phyloP scores from a whole-genome alignment of 2,797 vertebrate genomes.

The Hirundo rustica region DNA sequence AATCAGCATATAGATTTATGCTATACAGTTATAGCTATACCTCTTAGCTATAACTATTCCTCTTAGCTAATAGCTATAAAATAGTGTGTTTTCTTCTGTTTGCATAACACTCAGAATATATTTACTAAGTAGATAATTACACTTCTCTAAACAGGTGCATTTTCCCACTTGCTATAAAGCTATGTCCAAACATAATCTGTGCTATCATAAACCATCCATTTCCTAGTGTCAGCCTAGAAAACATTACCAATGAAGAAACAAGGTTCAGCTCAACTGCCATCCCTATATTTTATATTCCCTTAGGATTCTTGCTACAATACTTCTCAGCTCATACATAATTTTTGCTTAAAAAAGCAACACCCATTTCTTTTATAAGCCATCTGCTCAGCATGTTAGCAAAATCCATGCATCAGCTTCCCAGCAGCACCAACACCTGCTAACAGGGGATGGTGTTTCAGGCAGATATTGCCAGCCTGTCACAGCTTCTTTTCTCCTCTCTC shows the following conservation, averaged over 20 bases:
- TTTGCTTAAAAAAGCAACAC: neutral
- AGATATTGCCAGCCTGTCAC: constrained; percentile 14
- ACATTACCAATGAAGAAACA: neutral
- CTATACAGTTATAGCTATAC: too few species aligned
- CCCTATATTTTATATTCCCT: neutral
- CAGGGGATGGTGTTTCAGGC: constrained; percentile 16
- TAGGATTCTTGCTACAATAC: neutral
- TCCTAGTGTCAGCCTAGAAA: neutral
- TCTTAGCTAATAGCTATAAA: neutral
- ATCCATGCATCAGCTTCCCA: constrained; percentile 1
- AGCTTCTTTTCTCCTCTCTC: constrained; percentile 35
- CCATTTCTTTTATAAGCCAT: constrained; percentile 8
- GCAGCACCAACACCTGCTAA: constrained; percentile 38
- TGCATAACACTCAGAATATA: neutral
- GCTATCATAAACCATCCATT: neutral
- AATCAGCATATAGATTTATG: neutral
- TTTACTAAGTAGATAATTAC: neutral
- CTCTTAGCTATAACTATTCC: neutral
- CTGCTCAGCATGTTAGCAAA: neutral
- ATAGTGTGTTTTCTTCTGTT: neutral
- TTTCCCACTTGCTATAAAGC: neutral
- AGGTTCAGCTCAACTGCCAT: neutral
- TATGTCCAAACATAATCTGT: neutral
- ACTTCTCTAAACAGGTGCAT: neutral
- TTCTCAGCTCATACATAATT: neutral